phyloP scores from a whole-genome alignment of 2,797 vertebrate genomes.

The Hafferia zeledoni region DNA sequence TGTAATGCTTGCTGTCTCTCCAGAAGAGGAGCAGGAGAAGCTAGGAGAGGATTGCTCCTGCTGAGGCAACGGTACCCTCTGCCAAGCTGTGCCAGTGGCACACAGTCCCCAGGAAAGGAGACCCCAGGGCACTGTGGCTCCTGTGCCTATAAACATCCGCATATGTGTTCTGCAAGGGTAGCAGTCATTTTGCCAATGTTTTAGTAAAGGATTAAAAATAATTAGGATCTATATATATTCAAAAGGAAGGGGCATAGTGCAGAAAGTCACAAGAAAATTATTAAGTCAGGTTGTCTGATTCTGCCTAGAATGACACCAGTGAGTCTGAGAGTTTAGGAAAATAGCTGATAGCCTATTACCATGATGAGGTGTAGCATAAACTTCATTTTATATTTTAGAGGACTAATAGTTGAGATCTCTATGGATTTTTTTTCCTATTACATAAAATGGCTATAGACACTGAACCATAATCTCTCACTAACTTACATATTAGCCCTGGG shows the following conservation, averaged over 20 bases:
- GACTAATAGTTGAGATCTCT: slow-evolving; percentile 54
- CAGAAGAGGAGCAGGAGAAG: neutral
- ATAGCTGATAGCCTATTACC: slow-evolving; percentile 56
- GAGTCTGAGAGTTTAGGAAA: slow-evolving; percentile 42
- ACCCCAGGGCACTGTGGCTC: neutral
- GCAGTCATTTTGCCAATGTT: slow-evolving; percentile 17
- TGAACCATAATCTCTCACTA: slow-evolving; percentile 63
- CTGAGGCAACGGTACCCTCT: neutral
- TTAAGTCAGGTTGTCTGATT: slow-evolving; percentile 52
- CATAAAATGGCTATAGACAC: slow-evolving; percentile 60
- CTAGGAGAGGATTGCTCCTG: neutral
- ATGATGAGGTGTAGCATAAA: slow-evolving; percentile 66
- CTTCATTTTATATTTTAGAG: slow-evolving; percentile 67
- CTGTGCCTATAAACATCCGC: neutral
- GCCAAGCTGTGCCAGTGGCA: neutral
- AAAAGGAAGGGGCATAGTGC: slow-evolving; percentile 2
- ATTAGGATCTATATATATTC: slow-evolving; percentile 65
- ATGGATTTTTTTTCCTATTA: slow-evolving; percentile 56
- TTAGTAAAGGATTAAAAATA: slow-evolving; percentile 51
- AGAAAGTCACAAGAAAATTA: slow-evolving; percentile 24
- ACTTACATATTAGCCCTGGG: slow-evolving; percentile 68
- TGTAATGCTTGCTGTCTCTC: neutral
- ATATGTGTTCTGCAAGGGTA: neutral
- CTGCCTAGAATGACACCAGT: slow-evolving; percentile 45
- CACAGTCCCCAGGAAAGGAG: neutral